A percentile compares a stretch with the other conserved stretches of the same genome.
Evolutionary conservation across 1,140 invertebrate species (phyloP).

Genomic region (Acromyrmex heyeri): DNA sequence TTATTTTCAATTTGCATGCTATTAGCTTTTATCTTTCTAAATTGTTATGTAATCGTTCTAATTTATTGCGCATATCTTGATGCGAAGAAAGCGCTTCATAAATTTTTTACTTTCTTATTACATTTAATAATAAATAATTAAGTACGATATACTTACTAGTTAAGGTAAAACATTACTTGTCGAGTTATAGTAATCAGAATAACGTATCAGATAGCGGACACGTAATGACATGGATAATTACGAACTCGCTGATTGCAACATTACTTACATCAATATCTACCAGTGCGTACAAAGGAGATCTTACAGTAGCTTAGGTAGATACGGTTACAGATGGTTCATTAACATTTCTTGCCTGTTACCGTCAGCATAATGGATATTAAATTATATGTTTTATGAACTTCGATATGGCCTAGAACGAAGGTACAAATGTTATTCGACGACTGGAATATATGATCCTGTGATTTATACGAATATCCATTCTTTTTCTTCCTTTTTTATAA

Average conservation of each 20-base stretch:
- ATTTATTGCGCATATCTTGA: background rate
- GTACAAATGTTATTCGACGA: constrained; percentile 71
- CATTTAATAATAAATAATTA: background rate
- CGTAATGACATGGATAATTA: constrained; percentile 52
- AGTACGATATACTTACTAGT: constrained; percentile 46
- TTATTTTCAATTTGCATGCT: background rate
- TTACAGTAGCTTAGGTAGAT: constrained; percentile 49
- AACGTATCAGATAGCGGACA: background rate
- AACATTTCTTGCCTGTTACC: constrained; percentile 67
- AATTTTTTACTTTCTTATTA: background rate
- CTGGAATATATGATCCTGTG: constrained; percentile 42
- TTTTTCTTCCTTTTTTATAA: background rate
- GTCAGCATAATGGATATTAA: constrained; percentile 42
- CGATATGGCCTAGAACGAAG: constrained; percentile 59
- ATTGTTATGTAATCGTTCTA: background rate
- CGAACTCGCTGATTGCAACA: constrained; percentile 57
- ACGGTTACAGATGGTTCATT: constrained; percentile 68
- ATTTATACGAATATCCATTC: constrained; percentile 23
- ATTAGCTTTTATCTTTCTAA: background rate
- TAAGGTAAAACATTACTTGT: constrained; percentile 41
- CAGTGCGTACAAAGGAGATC: background rate
- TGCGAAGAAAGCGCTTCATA: background rate
- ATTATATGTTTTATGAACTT: constrained; percentile 72
- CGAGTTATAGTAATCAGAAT: constrained; percentile 37
- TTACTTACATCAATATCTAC: constrained; percentile 34